Percentiles rank a stretch among this genome's conserved stretches.
Evolutionary conservation across 2,888 invertebrate genomes (phyloP).

Genomic region (Drosophila leonis): DNA sequence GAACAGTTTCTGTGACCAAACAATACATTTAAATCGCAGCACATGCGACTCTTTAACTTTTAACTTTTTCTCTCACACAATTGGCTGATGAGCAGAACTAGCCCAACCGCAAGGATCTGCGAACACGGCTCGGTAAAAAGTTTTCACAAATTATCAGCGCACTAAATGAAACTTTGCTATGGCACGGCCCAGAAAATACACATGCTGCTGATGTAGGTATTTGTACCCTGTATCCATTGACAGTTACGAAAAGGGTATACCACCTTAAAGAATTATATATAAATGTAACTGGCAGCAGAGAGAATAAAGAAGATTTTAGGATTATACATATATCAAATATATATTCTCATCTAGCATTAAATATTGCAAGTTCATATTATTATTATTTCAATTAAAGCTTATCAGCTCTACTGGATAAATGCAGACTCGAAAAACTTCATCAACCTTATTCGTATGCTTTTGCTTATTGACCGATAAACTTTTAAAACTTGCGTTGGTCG

Average conservation of each 20-base stretch:
- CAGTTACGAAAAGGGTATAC: background rate
- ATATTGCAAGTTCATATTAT: too few relatives aligned
- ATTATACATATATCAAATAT: background rate
- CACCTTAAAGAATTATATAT: background rate
- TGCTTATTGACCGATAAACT: slow-evolving; percentile 25
- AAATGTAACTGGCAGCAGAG: too few relatives aligned
- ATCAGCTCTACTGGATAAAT: background rate
- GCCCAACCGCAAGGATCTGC: slow-evolving; percentile 21
- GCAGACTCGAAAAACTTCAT: background rate
- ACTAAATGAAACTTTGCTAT: slow-evolving; percentile 66
- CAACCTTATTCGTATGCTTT: too few relatives aligned
- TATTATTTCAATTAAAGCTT: background rate
- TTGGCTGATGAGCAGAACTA: slow-evolving; percentile 43
- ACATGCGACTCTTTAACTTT: slow-evolving; percentile 22
- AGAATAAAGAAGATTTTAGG: background rate
- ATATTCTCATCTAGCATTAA: background rate
- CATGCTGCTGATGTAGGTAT: slow-evolving; percentile 20
- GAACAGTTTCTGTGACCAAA: background rate
- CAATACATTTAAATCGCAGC: slow-evolving; percentile 20
- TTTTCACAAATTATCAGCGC: slow-evolving; percentile 76
- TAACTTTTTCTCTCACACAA: slow-evolving; percentile 29
- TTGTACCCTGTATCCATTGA: background rate
- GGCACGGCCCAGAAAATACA: slow-evolving; percentile 49
- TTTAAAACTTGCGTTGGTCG: slow-evolving; percentile 28
- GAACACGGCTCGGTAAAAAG: slow-evolving; percentile 28